Percentiles rank a stretch among this genome's conserved stretches.
phyloP scores from a whole-genome alignment of 2,797 vertebrate species.

The Rhinichthys osculus region DNA sequence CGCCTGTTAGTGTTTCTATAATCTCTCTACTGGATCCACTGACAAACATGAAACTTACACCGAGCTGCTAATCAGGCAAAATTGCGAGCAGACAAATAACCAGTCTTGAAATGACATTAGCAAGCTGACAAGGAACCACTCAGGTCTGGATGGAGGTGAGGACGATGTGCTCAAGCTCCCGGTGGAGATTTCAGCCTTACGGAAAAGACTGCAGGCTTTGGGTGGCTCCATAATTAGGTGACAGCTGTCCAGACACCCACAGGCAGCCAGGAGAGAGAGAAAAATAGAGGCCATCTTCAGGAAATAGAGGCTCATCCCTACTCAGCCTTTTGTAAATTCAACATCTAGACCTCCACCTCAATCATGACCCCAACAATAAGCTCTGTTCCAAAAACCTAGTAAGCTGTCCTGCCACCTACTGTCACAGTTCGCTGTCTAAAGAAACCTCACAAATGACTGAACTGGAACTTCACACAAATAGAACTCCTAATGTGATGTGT shows the following conservation, averaged over 20 bases:
- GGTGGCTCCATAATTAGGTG: slow-evolving; percentile 65
- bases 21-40: slow-evolving; percentile 30
- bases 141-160: slow-evolving; percentile 24
- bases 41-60: slow-evolving; percentile 38
- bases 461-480: neutral
- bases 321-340: slow-evolving; percentile 35
- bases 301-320: slow-evolving; percentile 5
- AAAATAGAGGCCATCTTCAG: slow-evolving; percentile 39
- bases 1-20: slow-evolving; percentile 14
- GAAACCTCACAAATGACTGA: neutral
- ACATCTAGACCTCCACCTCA: slow-evolving; percentile 43
- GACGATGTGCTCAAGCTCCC: slow-evolving; percentile 39
- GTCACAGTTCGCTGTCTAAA: neutral
- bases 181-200: slow-evolving; percentile 43
- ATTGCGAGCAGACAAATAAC: slow-evolving; percentile 36
- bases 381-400: slow-evolving; percentile 1
- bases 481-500: neutral
- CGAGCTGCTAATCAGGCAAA: slow-evolving; percentile 29
- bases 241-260: slow-evolving; percentile 66
- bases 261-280: slow-evolving; percentile 41
- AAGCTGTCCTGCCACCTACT: neutral
- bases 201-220: slow-evolving; percentile 58
- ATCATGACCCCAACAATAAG: slow-evolving; percentile 26
- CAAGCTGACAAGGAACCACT: slow-evolving; percentile 28
- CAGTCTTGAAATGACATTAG: slow-evolving; percentile 35